Base-by-base conservation (phyloP, 2,888 invertebrate species). In the Idaea biselata region DNA sequence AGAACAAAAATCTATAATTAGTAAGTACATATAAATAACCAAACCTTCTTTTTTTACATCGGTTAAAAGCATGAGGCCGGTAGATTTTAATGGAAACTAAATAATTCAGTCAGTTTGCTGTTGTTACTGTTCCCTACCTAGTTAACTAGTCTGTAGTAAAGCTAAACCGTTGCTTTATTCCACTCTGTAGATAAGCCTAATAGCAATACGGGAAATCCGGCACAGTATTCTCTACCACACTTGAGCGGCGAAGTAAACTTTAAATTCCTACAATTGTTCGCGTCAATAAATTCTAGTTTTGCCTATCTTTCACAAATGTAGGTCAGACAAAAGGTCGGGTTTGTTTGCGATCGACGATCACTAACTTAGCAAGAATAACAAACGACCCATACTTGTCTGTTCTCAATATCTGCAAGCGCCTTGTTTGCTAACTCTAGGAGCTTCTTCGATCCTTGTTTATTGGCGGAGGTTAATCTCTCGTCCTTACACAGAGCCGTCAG, bases 401-500 rank as follows among this genome's bases (percentile, higher is more conserved):
- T 87, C 70, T 88, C 84, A 16, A 91, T 72, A 75, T 91, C 91
- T 60, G 79, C 80, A 6, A 88, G 80, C 18, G 91, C 91, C 68
- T 82, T 84, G 64, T 82, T 71, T 53, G 90, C 87, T 72, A 92
- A 74, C 72, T 86, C 83, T 55, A 84, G 81, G 60, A 92, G 76
- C 70, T 82, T 80, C 69, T 72, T 71, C 18, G 90, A 87, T 65
- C 88, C 90, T 64, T 84, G 79, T 77, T 84, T 86, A 75, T 91
- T 92, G 63, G 91, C 91, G 1, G 90, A 91, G 55, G 65, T 68
- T 67, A 92, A 75, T 67, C 91, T 77, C 63, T 91, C 91, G 71
- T 92, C 91, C 73, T 86, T 88, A 76, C 87, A 83, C 62, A 91
- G 74, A 58, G 80, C 81, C 59, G 80, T 87, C 68, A 91, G 83